Percentiles rank a stretch among this genome's conserved stretches.
Evolutionary conservation across 2,888 invertebrate species (phyloP).

Genomic region (Platycheirus albimanus): DNA sequence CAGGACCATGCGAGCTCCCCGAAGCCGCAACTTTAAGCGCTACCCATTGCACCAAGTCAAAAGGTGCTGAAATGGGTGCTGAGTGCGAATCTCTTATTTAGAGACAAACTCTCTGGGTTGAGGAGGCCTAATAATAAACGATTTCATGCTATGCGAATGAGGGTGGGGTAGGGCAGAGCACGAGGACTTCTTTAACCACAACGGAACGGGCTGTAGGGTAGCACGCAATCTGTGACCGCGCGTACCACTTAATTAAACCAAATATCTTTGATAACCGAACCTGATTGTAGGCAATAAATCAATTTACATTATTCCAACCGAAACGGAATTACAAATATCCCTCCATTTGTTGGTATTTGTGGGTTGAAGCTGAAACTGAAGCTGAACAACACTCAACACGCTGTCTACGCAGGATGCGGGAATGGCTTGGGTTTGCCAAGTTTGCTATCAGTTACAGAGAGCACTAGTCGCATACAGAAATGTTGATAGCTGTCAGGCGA

Average conservation of each 20-base stretch:
- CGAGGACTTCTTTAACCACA: constrained; percentile 15
- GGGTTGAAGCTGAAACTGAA: neutral
- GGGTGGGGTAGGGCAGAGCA: constrained; percentile 3
- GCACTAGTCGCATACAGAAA: constrained; percentile 6
- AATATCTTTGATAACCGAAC: constrained; percentile 75
- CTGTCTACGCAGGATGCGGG: constrained; percentile 29
- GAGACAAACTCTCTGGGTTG: constrained; percentile 28
- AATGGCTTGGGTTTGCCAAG: constrained; percentile 2
- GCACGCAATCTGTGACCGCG: constrained; percentile 75
- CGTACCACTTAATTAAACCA: constrained; percentile 76
- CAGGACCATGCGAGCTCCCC: no score
- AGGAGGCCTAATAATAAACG: constrained; percentile 57
- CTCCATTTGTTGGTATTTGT: constrained; percentile 37
- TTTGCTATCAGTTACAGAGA: constrained; percentile 39
- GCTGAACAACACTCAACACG: neutral
- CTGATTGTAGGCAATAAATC: constrained; percentile 75
- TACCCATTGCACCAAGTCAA: constrained; percentile 55
- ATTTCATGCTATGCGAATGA: constrained; percentile 46
- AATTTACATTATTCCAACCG: constrained; percentile 74
- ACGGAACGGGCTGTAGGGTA: constrained; percentile 52
- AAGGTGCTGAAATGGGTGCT: constrained; percentile 72
- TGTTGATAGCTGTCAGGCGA: constrained; percentile 39
- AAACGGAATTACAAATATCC: constrained; percentile 70
- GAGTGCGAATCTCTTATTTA: constrained; percentile 74
- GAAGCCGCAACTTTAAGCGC: constrained; percentile 31